A percentile compares a stretch with the other conserved stretches of the same genome.
Evolutionary conservation across 2,113 vertebrate species (phyloP).

Genomic region (Python bivittatus): DNA sequence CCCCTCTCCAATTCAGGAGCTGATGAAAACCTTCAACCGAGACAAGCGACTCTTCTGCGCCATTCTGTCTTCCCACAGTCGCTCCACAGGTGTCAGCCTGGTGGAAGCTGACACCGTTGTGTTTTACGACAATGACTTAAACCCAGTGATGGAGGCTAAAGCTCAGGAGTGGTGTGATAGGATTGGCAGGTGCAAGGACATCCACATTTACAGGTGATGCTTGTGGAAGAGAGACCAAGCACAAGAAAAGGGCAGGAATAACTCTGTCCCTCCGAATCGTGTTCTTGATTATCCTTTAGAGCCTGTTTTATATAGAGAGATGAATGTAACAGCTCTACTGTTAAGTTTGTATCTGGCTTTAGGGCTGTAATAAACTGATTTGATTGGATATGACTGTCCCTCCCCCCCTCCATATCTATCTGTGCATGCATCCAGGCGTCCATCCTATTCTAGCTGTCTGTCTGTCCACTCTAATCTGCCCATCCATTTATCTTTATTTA

Average conservation of each 20-base stretch:
- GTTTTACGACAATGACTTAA: constrained; percentile 92
- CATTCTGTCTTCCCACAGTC: constrained; percentile 91
- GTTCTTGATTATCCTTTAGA: background rate
- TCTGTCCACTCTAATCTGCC: too few species aligned
- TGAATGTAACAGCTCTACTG: too few species aligned
- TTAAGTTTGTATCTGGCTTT: too few species aligned
- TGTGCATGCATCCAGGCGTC: too few species aligned
- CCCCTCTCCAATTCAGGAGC: constrained; percentile 70
- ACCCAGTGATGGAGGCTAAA: constrained; percentile 90
- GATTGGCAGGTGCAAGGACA: constrained; percentile 91
- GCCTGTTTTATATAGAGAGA: too few species aligned
- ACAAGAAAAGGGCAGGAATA: too few species aligned
- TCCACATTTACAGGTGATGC: constrained; percentile 91
- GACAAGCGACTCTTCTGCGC: constrained; percentile 88
- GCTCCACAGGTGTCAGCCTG: constrained; percentile 82
- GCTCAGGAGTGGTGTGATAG: constrained; percentile 93
- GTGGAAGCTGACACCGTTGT: constrained; percentile 90
- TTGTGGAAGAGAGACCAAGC: background rate
- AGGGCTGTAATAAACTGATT: too few species aligned
- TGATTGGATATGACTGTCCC: too few species aligned
- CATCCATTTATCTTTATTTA: too few species aligned
- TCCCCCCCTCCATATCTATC: too few species aligned
- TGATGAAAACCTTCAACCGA: constrained; percentile 87
- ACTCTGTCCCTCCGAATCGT: background rate
- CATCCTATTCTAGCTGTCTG: too few species aligned